These are phyloP conservation scores for Mungos mungo DNA, from an alignment of 2,113 vertebrate species.

Conservation along the genomic window DNA sequence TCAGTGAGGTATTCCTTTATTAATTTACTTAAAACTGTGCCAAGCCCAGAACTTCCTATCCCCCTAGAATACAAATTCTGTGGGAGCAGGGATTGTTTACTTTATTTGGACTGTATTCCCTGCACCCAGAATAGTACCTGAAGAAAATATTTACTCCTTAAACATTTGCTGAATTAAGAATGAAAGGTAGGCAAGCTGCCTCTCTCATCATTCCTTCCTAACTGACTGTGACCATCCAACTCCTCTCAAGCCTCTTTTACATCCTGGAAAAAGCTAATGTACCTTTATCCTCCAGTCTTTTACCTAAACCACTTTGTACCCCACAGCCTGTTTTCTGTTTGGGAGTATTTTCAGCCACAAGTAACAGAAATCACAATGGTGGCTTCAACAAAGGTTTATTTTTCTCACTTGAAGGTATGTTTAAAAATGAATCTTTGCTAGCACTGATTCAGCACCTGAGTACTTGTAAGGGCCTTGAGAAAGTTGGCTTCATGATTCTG, in stretches of 20 bases:
- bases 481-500: not conserved
- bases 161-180: not conserved
- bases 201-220: not conserved
- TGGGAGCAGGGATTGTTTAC: not conserved
- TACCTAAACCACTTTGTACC: not conserved
- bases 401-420: not conserved
- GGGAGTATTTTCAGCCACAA: not conserved
- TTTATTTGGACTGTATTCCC: not conserved
- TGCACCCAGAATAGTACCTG: not conserved
- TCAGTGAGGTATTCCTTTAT: not conserved
- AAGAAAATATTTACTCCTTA: not conserved
- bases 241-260: not conserved
- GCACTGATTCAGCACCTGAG: not conserved
- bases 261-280: not conserved
- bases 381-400: not conserved
- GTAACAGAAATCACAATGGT: not conserved
- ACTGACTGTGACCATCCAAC: not conserved
- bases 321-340: not conserved
- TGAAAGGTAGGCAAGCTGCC: not conserved
- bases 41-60: not conserved
- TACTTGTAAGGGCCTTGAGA: not conserved
- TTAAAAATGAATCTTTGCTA: not conserved
- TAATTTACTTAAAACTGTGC: not conserved
- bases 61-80: not conserved
- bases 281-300: not conserved